Base-by-base conservation (phyloP, 2,797 vertebrate species). In the Brachyalestes nurse region DNA sequence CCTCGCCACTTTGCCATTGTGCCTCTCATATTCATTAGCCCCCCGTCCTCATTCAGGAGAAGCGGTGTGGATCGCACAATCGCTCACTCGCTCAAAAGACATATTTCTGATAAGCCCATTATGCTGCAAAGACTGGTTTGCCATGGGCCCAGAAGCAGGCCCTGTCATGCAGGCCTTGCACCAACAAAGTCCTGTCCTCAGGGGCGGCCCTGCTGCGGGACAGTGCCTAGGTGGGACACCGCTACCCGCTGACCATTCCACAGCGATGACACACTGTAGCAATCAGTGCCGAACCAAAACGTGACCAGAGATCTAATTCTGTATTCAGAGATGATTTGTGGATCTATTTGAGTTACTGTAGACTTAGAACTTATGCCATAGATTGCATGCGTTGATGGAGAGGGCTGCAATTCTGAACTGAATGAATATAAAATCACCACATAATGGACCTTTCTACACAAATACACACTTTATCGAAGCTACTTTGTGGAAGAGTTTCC, bases 51-150 rank as follows among this genome's bases (percentile, higher is more conserved):
- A 66, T 79, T 80, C 21, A 65, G 47, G 64, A 77, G 69, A 82
- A 82, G 74, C 57, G 21, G 64, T 28, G 70, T 83, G 71, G 53
- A 70, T 62, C 64, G 53, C 25, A 74, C 69, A 58, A 67, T 77
- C 34, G 4, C 72, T 57, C 58, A 60, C 51, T 75, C 23, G 61
- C 79, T 49, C n/a, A 51, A 75, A 75, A 75, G 57, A 74, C 77
- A 75, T 53, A 67, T 80, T 75, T 72, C 14, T 45, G 49, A 71
- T 62, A 71, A 78, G 85, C 51, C 82, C 79, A 82, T 84, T 82
- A 82, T 38, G 67, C 75, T 25, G 9, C 17, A 70, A 51, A 47
- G 55, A 69, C 45, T 40, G 28, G 21, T 74, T 58, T 45, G 19
- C 71, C 69, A 80, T 81, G 62, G 45, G 65, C 23, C 55, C 51